A percentile compares a stretch with the other conserved stretches of the same genome.
Evolutionary conservation across 1,140 invertebrate species (phyloP).

Genomic region (Temnothorax curvispinosus): DNA sequence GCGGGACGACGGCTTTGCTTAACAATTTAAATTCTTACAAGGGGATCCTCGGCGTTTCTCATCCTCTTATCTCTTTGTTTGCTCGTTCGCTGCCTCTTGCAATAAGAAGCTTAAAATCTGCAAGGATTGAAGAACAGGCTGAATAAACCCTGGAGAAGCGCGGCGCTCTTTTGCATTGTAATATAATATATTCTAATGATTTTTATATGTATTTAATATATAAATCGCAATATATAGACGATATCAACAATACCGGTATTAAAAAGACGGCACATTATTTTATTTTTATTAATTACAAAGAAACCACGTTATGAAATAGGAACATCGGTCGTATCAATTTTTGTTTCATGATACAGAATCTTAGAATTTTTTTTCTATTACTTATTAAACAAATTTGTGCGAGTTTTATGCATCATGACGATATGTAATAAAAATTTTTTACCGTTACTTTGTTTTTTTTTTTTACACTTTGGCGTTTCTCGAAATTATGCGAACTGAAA

Average conservation of each 20-base stretch:
- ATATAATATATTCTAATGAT: neutral
- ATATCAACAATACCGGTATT: neutral
- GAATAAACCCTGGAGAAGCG: neutral
- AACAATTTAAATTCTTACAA: slow-evolving; percentile 48
- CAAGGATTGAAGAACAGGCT: neutral
- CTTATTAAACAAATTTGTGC: neutral
- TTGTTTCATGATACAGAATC: neutral
- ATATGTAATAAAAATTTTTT: neutral
- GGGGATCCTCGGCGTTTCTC: neutral
- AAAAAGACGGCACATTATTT: neutral
- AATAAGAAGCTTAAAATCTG: neutral
- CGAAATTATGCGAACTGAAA: neutral
- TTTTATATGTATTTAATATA: neutral
- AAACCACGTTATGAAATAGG: neutral
- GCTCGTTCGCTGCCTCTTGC: neutral
- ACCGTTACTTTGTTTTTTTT: neutral
- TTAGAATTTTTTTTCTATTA: neutral
- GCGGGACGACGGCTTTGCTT: slow-evolving; percentile 10
- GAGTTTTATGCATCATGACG: neutral
- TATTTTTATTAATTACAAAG: neutral
- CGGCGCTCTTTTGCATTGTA: neutral
- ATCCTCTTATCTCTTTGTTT: neutral
- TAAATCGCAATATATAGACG: neutral
- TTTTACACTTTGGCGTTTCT: neutral
- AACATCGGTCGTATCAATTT: neutral